Percentiles rank a stretch among this genome's conserved stretches.
phyloP scores from a whole-genome alignment of 2,888 invertebrate genomes.

The Gastrophysa polygoni region DNA sequence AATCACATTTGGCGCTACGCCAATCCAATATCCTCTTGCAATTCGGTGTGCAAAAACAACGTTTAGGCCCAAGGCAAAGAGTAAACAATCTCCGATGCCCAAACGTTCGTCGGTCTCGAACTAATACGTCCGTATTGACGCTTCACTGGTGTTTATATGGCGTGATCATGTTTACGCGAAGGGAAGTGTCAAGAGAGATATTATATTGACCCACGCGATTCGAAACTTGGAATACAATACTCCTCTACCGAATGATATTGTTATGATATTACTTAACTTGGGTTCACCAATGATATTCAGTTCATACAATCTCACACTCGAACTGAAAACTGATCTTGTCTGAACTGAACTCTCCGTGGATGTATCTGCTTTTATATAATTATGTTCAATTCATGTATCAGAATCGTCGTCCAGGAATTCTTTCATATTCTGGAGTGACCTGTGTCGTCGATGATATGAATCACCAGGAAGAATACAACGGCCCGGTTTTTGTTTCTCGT shows the following conservation, averaged over 20 bases:
- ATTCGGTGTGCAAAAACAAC: neutral
- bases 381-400: too few species aligned
- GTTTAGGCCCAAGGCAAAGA: slow-evolving; percentile 29
- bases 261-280: too few species aligned
- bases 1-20: neutral
- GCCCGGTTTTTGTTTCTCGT: too few species aligned
- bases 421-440: too few species aligned
- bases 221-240: neutral
- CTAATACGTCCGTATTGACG: slow-evolving; percentile 38
- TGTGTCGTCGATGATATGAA: too few species aligned
- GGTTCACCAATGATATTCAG: too few species aligned
- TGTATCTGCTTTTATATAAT: too few species aligned
- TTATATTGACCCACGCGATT: neutral
- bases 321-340: too few species aligned
- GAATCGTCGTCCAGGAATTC: too few species aligned
- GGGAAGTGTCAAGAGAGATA: neutral
- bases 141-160: slow-evolving; percentile 40
- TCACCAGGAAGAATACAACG: too few species aligned
- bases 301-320: too few species aligned
- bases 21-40: neutral
- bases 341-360: too few species aligned
- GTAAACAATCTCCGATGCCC: slow-evolving; percentile 45
- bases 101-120: slow-evolving; percentile 33
- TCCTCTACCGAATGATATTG: neutral
- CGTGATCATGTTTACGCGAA: slow-evolving; percentile 24